phyloP scores from a whole-genome alignment of 2,888 invertebrate genomes.

The Nephrotoma appendiculata region DNA sequence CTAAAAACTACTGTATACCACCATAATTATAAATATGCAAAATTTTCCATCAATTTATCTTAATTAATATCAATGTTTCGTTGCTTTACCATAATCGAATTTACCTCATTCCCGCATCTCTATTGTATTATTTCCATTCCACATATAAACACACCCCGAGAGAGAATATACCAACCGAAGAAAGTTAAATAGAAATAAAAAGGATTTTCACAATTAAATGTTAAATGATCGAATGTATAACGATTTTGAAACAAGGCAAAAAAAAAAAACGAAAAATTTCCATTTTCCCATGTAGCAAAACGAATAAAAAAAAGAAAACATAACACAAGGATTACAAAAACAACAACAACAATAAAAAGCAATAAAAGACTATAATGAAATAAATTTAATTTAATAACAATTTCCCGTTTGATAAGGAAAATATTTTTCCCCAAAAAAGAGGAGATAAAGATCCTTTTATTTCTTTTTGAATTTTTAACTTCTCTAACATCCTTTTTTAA shows the following conservation, averaged over 20 bases:
- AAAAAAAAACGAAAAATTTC: background rate
- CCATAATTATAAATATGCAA: background rate
- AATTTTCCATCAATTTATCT: background rate
- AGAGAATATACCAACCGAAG: background rate
- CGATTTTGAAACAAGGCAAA: background rate
- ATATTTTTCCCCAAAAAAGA: background rate
- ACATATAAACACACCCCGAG: background rate
- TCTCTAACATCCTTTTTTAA: background rate
- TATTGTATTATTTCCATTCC: background rate
- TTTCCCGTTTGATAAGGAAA: background rate
- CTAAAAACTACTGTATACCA: too few relatives aligned
- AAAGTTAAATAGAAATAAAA: background rate
- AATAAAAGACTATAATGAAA: background rate
- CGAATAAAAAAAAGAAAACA: background rate
- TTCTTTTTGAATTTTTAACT: background rate
- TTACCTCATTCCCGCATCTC: background rate
- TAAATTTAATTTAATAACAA: background rate
- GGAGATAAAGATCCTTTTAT: background rate
- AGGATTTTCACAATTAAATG: background rate
- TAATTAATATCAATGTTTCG: background rate
- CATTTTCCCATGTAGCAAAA: background rate
- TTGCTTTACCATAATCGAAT: background rate
- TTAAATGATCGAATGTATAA: background rate
- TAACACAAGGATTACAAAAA: background rate
- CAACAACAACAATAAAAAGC: background rate